Evolutionary conservation across 2,797 vertebrate species (phyloP).

Genomic region (Melanotaenia parkinsoni): DNA sequence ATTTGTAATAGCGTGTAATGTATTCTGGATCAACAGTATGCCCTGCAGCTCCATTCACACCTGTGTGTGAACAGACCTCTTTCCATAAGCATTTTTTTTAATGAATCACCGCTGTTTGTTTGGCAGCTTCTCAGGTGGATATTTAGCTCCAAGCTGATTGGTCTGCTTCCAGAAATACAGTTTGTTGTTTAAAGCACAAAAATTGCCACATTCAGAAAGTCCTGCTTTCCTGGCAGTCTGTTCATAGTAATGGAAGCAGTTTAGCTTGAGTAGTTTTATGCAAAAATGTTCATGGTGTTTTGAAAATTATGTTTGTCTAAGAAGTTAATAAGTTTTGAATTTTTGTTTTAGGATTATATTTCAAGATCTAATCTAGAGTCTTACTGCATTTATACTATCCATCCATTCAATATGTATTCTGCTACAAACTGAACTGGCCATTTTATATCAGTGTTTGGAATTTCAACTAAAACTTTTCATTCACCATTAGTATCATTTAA

Average conservation of each 20-base stretch:
- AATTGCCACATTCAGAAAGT: constrained; percentile 9
- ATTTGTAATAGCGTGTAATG: background rate
- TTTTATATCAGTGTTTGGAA: too few species aligned
- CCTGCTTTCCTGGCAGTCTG: background rate
- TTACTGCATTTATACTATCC: background rate
- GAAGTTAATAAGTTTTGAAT: too few species aligned
- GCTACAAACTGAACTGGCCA: too few species aligned
- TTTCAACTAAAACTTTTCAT: too few species aligned
- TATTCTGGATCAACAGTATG: constrained; percentile 17
- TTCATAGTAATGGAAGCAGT: background rate
- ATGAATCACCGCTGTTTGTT: constrained; percentile 34
- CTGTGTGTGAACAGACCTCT: constrained; percentile 35
- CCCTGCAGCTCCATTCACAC: constrained; percentile 44
- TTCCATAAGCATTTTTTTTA: constrained; percentile 40
- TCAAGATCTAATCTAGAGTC: constrained; percentile 29
- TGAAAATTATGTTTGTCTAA: too few species aligned
- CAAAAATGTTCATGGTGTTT: too few species aligned
- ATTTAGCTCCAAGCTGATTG: constrained; percentile 36
- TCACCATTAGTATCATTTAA: too few species aligned
- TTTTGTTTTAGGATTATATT: background rate
- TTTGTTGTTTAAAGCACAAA: constrained; percentile 17
- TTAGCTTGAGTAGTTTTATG: too few species aligned
- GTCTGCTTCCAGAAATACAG: constrained; percentile 34
- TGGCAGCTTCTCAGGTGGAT: constrained; percentile 36
- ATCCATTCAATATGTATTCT: too few species aligned